Conservation (phyloP, 2,113 vertebrate species). For the Salvelinus fontinalis region DNA sequence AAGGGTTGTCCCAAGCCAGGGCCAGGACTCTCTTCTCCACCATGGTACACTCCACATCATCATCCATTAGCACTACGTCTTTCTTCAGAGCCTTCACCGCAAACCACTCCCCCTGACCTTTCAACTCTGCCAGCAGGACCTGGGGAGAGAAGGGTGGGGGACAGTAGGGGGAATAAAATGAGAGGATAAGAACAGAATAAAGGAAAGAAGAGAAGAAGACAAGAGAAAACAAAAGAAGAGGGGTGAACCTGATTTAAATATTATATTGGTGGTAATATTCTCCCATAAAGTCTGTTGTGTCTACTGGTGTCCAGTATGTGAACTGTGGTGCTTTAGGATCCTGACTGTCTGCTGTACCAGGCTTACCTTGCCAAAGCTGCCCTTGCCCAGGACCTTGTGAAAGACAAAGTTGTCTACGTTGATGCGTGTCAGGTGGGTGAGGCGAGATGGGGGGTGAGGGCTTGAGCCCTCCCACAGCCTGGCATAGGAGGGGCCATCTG, state of each 20-base stretch:
- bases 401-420: constrained; percentile 86
- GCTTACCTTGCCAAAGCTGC: constrained; percentile 96
- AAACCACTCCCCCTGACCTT: constrained; percentile 88
- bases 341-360: not conserved
- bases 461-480: constrained; percentile 84
- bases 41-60: constrained; percentile 98
- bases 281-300: not conserved
- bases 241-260: not conserved
- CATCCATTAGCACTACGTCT: constrained; percentile 98
- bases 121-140: constrained; percentile 94
- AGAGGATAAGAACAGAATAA: not conserved
- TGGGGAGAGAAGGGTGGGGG: constrained; percentile 36
- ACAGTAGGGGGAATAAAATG: not conserved
- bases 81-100: constrained; percentile 96
- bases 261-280: not conserved
- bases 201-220: not conserved
- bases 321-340: not conserved
- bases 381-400: constrained; percentile 96
- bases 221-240: not conserved
- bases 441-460: constrained; percentile 54
- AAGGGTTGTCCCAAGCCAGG: constrained; percentile 94
- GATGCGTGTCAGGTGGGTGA: constrained; percentile 73
- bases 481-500: constrained; percentile 76
- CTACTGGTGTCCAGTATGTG: too few species aligned
- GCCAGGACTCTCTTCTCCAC: constrained; percentile 96